Base-by-base conservation (phyloP, 2,797 vertebrate genomes). In the Pseudopleuronectes americanus region DNA sequence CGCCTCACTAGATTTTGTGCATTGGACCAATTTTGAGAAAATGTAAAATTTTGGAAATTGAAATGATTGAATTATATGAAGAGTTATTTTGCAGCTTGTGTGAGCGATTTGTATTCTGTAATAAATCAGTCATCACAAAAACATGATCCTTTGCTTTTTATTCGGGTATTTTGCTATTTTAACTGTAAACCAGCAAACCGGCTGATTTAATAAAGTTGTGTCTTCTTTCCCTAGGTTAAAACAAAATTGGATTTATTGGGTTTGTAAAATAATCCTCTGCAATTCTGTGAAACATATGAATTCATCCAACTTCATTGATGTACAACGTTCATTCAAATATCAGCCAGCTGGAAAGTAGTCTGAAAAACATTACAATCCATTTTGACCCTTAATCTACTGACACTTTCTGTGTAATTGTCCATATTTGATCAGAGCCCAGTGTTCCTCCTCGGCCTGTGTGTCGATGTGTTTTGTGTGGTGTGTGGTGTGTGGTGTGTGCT, bases 21-120 rank as follows among this genome's bases (percentile, higher is more conserved):
- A 38, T 77, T 63, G 71, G 62, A 78, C 52, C 28, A 58, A 45
- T 58, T 58, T 49, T 16, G 64, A 68, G 67, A 85, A 64, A 41
- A 41, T 54, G 45, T 57, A 60, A 79, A 45, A 63, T 72, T 76
- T 76, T 79, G 55, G 31, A 68, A 74, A 56, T 31, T 13, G 6
- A 33, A 77, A 71, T 58, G 59, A 57, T 60, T 68, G 54, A 68
- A 58, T 45, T 55, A 38, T 59, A 70, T 65, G 31, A 64, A 65
- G 55, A 70, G 13, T 49, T 38, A 70, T 80, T 80, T 84, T 76
- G 63, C 81, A 78, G 80, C 74, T 80, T 68, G 57, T 89, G 67
- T 76, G 73, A 84, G 48, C 26, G 2, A 64, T 84, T 90, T 83
- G 65, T 81, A 83, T 74, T 57, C 74, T 89, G 84, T 74, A 88